A percentile compares a stretch with the other conserved stretches of the same genome.
phyloP scores from a whole-genome alignment of 2,888 invertebrate genomes.

The Drosophila pseudotakahashii region DNA sequence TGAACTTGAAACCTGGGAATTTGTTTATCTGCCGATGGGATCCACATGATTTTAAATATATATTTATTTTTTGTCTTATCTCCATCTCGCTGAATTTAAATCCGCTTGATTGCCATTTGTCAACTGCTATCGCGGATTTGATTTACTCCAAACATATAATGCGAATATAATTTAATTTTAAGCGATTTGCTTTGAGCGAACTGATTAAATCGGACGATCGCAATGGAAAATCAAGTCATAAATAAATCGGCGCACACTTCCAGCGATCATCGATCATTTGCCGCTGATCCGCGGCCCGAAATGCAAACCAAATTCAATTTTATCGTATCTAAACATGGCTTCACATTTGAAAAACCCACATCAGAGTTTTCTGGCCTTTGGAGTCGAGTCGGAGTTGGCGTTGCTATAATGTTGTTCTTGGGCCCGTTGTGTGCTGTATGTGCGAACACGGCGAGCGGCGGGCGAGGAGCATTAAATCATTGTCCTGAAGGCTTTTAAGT shows the following conservation, averaged over 20 bases:
- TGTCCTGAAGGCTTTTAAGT: slow-evolving; percentile 84
- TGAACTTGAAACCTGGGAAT: slow-evolving; percentile 5
- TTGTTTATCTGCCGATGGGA: background rate
- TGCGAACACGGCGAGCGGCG: slow-evolving; percentile 62
- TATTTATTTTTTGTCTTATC: slow-evolving; percentile 11
- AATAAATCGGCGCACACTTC: slow-evolving; percentile 78
- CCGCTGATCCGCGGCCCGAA: slow-evolving; percentile 39
- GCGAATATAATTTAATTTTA: slow-evolving; percentile 52
- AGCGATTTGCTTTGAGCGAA: slow-evolving; percentile 55
- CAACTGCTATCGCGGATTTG: slow-evolving; percentile 46
- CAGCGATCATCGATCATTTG: slow-evolving; percentile 79
- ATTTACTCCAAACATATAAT: slow-evolving; percentile 56
- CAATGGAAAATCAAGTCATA: slow-evolving; percentile 71
- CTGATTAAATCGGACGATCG: slow-evolving; percentile 60
- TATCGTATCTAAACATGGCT: slow-evolving; percentile 77
- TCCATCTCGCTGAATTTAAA: slow-evolving; percentile 27
- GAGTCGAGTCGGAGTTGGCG: slow-evolving; percentile 37
- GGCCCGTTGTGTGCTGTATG: slow-evolving; percentile 38
- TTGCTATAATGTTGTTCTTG: slow-evolving; percentile 27
- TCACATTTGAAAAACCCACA: slow-evolving; percentile 76
- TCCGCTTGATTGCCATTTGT: slow-evolving; percentile 48
- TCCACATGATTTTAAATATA: slow-evolving; percentile 1
- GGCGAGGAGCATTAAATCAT: slow-evolving; percentile 81
- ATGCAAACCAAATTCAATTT: slow-evolving; percentile 66
- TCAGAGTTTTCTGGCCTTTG: slow-evolving; percentile 43